A percentile compares a stretch with the other conserved stretches of the same genome.
Evolutionary conservation across 64 coral and sea anemone species (phyloP).

Genomic region (Trachythela sp.): DNA sequence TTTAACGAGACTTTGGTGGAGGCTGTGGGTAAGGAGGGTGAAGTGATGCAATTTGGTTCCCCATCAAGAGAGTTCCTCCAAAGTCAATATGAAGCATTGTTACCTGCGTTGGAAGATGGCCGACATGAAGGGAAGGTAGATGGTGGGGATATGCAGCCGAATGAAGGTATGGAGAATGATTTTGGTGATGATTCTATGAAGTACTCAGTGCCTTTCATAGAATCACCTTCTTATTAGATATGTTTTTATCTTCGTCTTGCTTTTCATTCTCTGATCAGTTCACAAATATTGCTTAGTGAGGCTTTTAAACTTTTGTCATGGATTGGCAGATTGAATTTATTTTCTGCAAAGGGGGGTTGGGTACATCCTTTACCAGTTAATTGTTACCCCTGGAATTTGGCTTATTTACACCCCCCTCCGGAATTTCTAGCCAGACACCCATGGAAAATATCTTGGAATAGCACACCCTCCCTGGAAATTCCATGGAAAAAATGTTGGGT

Average conservation of each 20-base stretch:
- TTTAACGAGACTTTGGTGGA: neutral
- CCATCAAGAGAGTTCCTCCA: neutral
- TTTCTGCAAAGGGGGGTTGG: too few species aligned
- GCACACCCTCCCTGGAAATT: too few species aligned
- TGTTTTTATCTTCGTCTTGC: neutral
- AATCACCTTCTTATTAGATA: neutral
- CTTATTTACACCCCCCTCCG: too few species aligned
- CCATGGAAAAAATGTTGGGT: too few species aligned
- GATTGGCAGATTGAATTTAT: too few species aligned
- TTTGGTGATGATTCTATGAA: neutral
- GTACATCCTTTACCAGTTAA: too few species aligned
- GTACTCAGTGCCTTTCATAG: neutral
- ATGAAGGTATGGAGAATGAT: neutral
- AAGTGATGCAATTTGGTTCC: slow-evolving; percentile 2
- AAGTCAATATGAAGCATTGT: slow-evolving; percentile 9
- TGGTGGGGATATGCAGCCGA: neutral
- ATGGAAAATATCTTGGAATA: too few species aligned
- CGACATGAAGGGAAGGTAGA: neutral
- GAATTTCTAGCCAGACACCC: too few species aligned
- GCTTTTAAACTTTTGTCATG: too few species aligned
- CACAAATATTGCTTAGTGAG: neutral
- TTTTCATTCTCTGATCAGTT: neutral
- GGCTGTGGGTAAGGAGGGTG: neutral
- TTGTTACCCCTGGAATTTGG: too few species aligned
- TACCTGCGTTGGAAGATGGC: neutral